Percentiles rank a stretch among this genome's conserved stretches.
phyloP scores from a whole-genome alignment of 1,140 invertebrate species.

The Brachionus manjavacas region DNA sequence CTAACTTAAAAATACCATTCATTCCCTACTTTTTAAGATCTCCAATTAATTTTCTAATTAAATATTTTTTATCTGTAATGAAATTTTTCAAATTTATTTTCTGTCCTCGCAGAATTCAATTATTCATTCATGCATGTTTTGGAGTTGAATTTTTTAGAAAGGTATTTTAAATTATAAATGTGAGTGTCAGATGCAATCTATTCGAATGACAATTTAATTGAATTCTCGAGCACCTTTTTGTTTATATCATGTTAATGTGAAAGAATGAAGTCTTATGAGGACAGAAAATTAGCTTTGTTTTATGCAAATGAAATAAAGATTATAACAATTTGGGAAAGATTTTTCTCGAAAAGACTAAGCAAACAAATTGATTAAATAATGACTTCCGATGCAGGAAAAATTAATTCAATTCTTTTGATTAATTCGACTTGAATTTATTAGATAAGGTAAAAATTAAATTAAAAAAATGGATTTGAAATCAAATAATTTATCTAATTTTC shows the following conservation, averaged over 20 bases:
- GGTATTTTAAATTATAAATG: neutral
- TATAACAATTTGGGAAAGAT: neutral
- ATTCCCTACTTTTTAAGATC: neutral
- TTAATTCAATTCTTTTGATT: too few relatives aligned
- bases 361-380: neutral
- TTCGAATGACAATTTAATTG: neutral
- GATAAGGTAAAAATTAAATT: too few relatives aligned
- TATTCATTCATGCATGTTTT: neutral
- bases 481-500: too few relatives aligned
- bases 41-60: neutral
- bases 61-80: neutral
- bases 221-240: neutral
- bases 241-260: neutral
- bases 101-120: neutral
- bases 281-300: neutral
- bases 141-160: neutral
- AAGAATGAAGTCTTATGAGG: neutral
- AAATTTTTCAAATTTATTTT: neutral
- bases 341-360: neutral
- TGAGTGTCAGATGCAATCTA: neutral
- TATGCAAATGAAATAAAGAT: neutral
- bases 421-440: too few relatives aligned
- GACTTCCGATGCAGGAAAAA: too few relatives aligned
- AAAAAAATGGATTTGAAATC: too few relatives aligned
- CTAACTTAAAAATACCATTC: neutral